Conservation (phyloP, 2,888 invertebrate species). For the Agriopis aurantiaria region DNA sequence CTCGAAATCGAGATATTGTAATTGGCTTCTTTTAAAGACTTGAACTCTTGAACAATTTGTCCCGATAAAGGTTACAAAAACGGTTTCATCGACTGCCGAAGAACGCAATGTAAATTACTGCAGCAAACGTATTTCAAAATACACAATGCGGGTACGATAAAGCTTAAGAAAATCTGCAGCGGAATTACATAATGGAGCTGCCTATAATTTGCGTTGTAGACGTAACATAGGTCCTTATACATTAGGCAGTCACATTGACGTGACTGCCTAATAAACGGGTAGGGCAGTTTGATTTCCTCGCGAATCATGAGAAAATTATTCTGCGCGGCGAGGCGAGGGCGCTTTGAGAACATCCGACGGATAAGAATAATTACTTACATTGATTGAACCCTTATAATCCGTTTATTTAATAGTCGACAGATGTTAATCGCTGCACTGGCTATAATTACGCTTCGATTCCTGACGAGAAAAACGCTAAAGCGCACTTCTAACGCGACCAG, state of each 20-base stretch:
- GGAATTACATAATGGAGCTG: constrained; percentile 49
- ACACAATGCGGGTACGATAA: constrained; percentile 40
- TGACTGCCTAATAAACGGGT: constrained; percentile 83
- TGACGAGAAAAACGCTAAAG: constrained; percentile 80
- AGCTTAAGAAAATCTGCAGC: constrained; percentile 45
- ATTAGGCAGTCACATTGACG: constrained; percentile 77
- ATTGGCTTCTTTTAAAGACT: constrained; percentile 28
- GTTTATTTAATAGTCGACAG: constrained; percentile 86
- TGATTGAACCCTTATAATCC: constrained; percentile 85
- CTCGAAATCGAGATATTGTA: constrained; percentile 54
- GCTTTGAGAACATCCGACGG: constrained; percentile 84
- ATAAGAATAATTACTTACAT: constrained; percentile 86
- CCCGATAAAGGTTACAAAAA: constrained; percentile 30
- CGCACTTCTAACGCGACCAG: constrained; percentile 54
- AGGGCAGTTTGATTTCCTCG: constrained; percentile 80
- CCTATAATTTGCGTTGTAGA: constrained; percentile 66
- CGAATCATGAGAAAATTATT: constrained; percentile 85
- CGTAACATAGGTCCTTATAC: constrained; percentile 63
- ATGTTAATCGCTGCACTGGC: constrained; percentile 82
- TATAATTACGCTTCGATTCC: constrained; percentile 83
- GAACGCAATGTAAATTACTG: constrained; percentile 26
- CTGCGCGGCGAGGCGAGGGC: constrained; percentile 68
- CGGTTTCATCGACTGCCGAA: constrained; percentile 13
- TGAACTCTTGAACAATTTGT: constrained; percentile 29
- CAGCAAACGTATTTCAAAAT: constrained; percentile 37